These are phyloP conservation scores for Gymnocheta viridis DNA, from an alignment of 2,888 invertebrate species.

Conservation along the genomic window DNA sequence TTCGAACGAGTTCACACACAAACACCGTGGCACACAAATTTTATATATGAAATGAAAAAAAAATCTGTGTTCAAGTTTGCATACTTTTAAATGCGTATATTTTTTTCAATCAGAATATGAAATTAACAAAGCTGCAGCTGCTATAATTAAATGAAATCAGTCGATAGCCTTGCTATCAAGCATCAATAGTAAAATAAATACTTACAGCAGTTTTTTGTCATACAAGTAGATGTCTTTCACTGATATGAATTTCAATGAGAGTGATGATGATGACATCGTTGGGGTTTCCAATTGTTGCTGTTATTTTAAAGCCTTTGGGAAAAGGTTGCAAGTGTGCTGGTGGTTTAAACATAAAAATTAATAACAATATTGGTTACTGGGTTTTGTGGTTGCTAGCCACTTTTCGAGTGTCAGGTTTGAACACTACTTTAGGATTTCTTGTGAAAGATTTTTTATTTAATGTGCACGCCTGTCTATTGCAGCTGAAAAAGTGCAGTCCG, in stretches of 20 bases:
- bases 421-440: too few relatives aligned
- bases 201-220: conserved; percentile 26
- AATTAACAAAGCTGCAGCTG: neutral
- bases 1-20: too few relatives aligned
- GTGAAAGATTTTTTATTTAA: too few relatives aligned
- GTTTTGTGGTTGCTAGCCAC: too few relatives aligned
- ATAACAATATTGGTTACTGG: too few relatives aligned
- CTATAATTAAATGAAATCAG: conserved; percentile 35
- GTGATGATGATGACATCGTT: conserved; percentile 8
- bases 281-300: neutral
- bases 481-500: too few relatives aligned
- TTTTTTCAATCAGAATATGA: neutral
- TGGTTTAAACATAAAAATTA: too few relatives aligned
- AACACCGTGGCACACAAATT: too few relatives aligned
- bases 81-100: neutral
- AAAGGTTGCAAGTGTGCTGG: too few relatives aligned
- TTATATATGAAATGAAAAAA: too few relatives aligned
- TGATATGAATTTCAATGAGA: neutral
- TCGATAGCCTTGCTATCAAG: conserved; percentile 36
- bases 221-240: neutral
- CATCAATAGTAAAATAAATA: conserved; percentile 22
- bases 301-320: conserved; percentile 11
- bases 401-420: too few relatives aligned
- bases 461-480: too few relatives aligned
- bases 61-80: neutral